Evolutionary conservation across 2,113 vertebrate genomes (phyloP).

Genomic region (Salvator merianae): DNA sequence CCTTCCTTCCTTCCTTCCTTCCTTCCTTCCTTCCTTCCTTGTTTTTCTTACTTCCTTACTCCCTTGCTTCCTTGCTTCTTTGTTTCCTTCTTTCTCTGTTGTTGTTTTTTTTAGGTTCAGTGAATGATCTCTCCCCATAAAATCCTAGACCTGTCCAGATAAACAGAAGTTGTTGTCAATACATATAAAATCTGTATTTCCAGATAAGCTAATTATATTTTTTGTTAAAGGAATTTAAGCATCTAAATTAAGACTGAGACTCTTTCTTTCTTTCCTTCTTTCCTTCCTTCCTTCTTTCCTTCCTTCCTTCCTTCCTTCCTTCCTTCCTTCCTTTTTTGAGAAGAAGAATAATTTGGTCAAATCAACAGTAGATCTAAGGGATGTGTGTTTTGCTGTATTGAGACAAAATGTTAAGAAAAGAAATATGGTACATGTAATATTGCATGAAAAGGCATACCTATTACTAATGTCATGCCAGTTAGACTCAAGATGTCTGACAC

Average conservation of each 20-base stretch:
- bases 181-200: background rate
- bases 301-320: too few relatives aligned
- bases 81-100: too few relatives aligned
- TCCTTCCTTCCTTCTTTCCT: background rate
- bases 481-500: slow-evolving; percentile 20
- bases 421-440: slow-evolving; percentile 2
- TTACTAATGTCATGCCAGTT: background rate
- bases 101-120: too few relatives aligned
- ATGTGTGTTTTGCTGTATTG: slow-evolving; percentile 7
- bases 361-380: background rate
- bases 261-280: background rate
- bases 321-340: background rate
- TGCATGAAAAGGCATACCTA: background rate
- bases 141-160: too few relatives aligned
- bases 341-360: background rate
- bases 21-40: too few relatives aligned
- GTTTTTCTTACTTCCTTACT: too few relatives aligned
- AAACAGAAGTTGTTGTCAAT: too few relatives aligned
- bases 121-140: too few relatives aligned
- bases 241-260: background rate
- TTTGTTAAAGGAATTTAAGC: background rate
- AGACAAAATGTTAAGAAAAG: background rate
- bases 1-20: too few relatives aligned
- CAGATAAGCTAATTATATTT: background rate
- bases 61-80: too few relatives aligned